A percentile compares a stretch with the other conserved stretches of the same genome.
Evolutionary conservation across 2,888 invertebrate genomes (phyloP).

Genomic region (Nephrotoma guestfalica): DNA sequence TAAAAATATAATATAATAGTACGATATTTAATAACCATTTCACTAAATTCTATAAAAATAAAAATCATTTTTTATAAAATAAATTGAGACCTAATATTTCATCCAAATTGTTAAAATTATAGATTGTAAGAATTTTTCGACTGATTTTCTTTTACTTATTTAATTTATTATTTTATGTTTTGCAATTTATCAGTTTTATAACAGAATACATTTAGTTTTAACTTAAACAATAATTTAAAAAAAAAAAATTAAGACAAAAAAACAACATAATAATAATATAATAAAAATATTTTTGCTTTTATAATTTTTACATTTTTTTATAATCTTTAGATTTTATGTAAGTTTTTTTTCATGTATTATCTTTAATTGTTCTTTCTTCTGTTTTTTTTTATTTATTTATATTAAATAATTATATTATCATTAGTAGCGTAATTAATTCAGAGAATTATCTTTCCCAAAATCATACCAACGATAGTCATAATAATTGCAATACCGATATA

Average conservation of each 20-base stretch:
- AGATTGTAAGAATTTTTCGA: background rate
- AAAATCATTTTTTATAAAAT: background rate
- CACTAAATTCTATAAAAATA: background rate
- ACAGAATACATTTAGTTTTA: background rate
- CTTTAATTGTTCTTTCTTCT: background rate
- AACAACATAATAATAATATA: background rate
- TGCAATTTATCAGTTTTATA: background rate
- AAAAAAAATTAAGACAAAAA: background rate
- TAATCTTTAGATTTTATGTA: background rate
- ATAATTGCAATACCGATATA: slow-evolving; percentile 51
- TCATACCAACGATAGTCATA: slow-evolving; percentile 56
- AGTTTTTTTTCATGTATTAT: background rate
- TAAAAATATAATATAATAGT: background rate
- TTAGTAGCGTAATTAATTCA: slow-evolving; percentile 36
- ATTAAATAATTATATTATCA: background rate
- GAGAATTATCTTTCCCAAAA: slow-evolving; percentile 69
- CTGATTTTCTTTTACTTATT: background rate
- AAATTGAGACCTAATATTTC: background rate
- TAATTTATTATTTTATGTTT: background rate
- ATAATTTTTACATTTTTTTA: background rate
- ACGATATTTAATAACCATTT: background rate
- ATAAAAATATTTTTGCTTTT: background rate
- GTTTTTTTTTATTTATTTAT: background rate
- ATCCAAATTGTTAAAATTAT: background rate
- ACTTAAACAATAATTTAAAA: background rate